A percentile compares a stretch with the other conserved stretches of the same genome.
Evolutionary conservation across 2,113 vertebrate genomes (phyloP).

Genomic region (Gorsachius goisagi): DNA sequence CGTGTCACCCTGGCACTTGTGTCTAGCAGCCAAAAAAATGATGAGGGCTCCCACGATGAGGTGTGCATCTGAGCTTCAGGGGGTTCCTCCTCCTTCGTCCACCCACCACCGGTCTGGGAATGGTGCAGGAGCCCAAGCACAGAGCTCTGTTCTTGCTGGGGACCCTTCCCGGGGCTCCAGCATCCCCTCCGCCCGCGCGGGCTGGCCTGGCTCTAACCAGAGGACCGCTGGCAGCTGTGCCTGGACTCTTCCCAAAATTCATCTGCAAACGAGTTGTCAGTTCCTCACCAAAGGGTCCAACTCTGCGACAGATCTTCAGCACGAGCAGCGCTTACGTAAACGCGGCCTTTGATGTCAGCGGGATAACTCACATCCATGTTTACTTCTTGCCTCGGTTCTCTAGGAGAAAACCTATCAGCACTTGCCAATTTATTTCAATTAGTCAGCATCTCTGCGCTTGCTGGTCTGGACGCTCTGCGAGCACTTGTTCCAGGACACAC

Average conservation of each 20-base stretch:
- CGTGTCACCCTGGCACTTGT: background rate
- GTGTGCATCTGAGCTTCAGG: background rate
- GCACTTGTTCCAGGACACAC: constrained; percentile 9
- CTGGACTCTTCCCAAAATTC: background rate
- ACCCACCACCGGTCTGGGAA: background rate
- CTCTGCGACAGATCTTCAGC: background rate
- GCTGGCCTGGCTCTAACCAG: background rate
- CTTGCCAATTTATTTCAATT: background rate
- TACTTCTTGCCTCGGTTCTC: background rate
- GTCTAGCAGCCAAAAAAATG: background rate
- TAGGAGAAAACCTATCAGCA: background rate
- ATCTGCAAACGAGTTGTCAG: background rate
- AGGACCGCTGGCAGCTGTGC: background rate
- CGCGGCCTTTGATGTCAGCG: background rate
- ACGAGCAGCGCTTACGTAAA: background rate
- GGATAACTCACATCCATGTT: background rate
- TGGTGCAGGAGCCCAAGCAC: fast-evolving
- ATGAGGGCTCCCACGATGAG: fast-evolving
- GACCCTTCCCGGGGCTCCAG: background rate
- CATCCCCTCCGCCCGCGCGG: fast-evolving
- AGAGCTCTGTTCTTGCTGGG: background rate
- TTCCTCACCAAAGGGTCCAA: background rate
- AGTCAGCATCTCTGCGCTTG: background rate
- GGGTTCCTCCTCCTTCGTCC: fast-evolving
- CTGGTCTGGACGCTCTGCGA: background rate